Evolutionary conservation across 2,888 invertebrate species (phyloP).

Genomic region (Nesidiocoris tenuis): DNA sequence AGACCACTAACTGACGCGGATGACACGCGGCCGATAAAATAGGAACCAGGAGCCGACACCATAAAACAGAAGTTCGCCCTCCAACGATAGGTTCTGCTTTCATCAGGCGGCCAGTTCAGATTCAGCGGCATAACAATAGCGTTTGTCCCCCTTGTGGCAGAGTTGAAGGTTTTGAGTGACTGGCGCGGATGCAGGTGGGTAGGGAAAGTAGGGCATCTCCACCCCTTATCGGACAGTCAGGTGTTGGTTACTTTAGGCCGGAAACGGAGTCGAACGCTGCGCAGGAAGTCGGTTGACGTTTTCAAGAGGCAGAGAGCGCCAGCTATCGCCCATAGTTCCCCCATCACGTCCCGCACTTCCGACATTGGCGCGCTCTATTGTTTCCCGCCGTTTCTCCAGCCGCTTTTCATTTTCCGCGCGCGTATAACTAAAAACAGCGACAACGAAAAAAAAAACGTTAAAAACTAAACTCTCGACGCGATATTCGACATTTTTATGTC

Average conservation of each 20-base stretch:
- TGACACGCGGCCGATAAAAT: background rate
- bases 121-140: background rate
- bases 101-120: background rate
- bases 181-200: background rate
- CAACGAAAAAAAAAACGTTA: too few species aligned
- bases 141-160: background rate
- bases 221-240: background rate
- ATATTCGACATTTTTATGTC: too few species aligned
- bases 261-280: background rate
- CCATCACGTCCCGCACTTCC: background rate
- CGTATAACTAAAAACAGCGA: too few species aligned
- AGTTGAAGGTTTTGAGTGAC: too few species aligned
- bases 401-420: background rate
- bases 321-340: background rate
- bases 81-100: background rate
- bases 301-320: background rate
- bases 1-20: background rate
- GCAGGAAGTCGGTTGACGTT: background rate
- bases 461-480: too few species aligned
- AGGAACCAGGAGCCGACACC: too few species aligned
- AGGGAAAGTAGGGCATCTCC: background rate
- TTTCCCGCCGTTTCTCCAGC: background rate
- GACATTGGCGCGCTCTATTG: too few species aligned
- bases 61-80: background rate
- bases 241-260: background rate